These are phyloP conservation scores for Callocephalon fimbriatum DNA, from an alignment of 2,113 vertebrate species.

Conservation along the genomic window DNA sequence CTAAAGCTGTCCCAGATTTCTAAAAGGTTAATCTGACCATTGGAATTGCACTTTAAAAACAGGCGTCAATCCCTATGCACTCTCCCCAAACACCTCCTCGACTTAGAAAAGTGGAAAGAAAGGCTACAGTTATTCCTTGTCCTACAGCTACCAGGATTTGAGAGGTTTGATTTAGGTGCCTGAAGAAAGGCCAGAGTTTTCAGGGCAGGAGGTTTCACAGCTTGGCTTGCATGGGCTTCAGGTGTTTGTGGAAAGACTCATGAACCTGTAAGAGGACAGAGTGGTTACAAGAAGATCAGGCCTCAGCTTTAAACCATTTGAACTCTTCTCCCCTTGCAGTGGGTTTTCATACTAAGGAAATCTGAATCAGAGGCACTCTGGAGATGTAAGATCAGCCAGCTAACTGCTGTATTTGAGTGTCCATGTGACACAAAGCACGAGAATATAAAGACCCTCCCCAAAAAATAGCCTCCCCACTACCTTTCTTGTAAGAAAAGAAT, in stretches of 20 bases:
- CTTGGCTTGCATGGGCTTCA: constrained; percentile 92
- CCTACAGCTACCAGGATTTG: constrained; percentile 49
- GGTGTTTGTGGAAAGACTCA: constrained; percentile 90
- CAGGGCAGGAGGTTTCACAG: constrained; percentile 79
- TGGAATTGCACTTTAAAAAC: constrained; percentile 76
- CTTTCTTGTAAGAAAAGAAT: background rate
- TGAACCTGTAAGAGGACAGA: constrained; percentile 84
- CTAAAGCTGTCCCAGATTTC: constrained; percentile 68
- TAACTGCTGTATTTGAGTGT: background rate
- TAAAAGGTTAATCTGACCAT: constrained; percentile 53
- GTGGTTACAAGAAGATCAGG: background rate
- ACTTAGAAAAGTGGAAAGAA: constrained; percentile 31
- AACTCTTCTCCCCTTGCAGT: background rate
- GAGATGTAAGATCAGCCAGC: background rate
- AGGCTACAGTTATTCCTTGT: constrained; percentile 61
- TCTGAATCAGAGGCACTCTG: background rate
- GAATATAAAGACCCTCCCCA: background rate
- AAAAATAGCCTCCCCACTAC: background rate
- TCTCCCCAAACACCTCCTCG: constrained; percentile 25
- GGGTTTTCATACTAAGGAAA: background rate
- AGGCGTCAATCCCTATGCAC: background rate
- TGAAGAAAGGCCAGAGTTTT: background rate
- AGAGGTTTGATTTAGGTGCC: constrained; percentile 5
- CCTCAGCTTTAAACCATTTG: background rate
- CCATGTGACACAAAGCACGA: background rate